These are phyloP conservation scores for Microcebus ravelobensis DNA, from an alignment of 2,113 vertebrate species.

Conservation along the genomic window DNA sequence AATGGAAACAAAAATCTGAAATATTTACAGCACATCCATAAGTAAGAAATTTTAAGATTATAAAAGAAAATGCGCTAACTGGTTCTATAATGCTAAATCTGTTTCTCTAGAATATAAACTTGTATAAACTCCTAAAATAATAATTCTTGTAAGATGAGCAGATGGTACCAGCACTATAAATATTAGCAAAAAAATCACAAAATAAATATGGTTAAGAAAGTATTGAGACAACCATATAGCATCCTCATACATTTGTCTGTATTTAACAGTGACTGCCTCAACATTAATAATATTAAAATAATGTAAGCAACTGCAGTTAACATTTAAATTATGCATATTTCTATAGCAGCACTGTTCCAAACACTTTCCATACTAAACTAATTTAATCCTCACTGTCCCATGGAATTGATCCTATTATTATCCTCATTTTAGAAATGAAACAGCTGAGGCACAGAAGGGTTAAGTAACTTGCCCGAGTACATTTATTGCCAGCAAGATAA, in stretches of 20 bases:
- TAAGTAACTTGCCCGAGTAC: background rate
- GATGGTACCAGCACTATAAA: conserved; percentile 67
- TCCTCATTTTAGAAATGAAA: background rate
- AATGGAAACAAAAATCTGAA: conserved; percentile 1
- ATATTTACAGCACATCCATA: background rate
- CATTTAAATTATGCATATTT: background rate
- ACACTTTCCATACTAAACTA: background rate
- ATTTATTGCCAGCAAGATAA: conserved; percentile 33
- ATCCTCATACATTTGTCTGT: background rate
- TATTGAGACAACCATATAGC: background rate
- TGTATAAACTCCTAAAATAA: conserved; percentile 62
- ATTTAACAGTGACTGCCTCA: background rate
- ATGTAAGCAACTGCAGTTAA: background rate
- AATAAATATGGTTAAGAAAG: conserved; percentile 36
- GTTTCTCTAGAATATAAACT: conserved; percentile 53
- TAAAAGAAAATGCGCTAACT: conserved; percentile 52
- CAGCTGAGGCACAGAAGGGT: background rate
- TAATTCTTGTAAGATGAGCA: conserved; percentile 50
- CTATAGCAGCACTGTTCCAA: background rate
- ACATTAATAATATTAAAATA: background rate
- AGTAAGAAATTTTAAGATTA: conserved; percentile 46
- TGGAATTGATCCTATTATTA: background rate
- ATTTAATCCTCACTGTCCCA: background rate
- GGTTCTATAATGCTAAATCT: conserved; percentile 52
- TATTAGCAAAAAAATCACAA: conserved; percentile 60